Base-by-base conservation (phyloP, 2,888 invertebrate species). In the Spodoptera littoralis region DNA sequence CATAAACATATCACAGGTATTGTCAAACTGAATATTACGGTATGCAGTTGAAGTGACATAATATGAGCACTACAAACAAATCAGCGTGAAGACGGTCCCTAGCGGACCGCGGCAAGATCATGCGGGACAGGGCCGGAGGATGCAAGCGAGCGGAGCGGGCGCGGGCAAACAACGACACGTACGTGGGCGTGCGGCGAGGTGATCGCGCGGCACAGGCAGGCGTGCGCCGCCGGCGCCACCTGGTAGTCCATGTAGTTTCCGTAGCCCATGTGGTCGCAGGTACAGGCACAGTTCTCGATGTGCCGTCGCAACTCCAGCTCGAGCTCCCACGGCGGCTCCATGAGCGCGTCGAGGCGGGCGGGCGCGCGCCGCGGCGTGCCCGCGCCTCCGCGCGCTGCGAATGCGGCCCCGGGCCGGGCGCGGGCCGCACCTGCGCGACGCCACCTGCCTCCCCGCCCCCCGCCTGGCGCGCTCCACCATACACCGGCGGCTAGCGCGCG, bases 231-330 rank as follows among this genome's bases (percentile, higher is more conserved):
- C 84, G 93, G 91, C 82, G 92, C 90, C 92, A 97, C 97, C 96
- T 97, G 97, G 95, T 98, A 98, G 95, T 98, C 98, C 96, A 97
- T 97, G 91, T 97, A 98, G 95, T 98, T 98, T 84, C 98, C 98
- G 95, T 97, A 98, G 89, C 98, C 98, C 97, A 98, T 97, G 95
- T 98, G 98, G 95, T 98, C 97, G 96, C 98, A 98, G 85, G 97
- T 97, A 95, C 98, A 98, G 83, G 97, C 97, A 95, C 98, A 98
- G 90, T 96, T 97, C 93, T 97, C 97, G 91, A 98, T 98, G 95
- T 98, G 98, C 91, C 97, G 96, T 90, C 97, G 96, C 92, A 98
- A 96, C 95, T 98, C 98, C 89, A 97, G 96, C 92, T 98, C 97
- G 85, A 97, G 95, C 89, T 96, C 96, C 95, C 96, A 95, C 78